Percentiles rank a stretch among this genome's conserved stretches.
phyloP scores from a whole-genome alignment of 2,888 invertebrate species.

The Leptinotarsa juncta region DNA sequence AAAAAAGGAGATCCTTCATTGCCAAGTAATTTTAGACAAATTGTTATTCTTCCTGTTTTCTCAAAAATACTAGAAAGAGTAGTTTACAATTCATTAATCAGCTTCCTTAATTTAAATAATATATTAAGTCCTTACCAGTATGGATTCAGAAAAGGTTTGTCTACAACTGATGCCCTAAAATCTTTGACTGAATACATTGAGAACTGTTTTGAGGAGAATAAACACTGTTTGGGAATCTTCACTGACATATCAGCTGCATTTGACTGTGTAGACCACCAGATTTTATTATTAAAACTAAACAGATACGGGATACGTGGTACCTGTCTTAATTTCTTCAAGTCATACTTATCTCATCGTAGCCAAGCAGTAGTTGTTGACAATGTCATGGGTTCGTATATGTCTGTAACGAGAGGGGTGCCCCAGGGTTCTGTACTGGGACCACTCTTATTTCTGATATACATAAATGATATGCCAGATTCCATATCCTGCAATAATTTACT shows the following conservation, averaged over 20 bases:
- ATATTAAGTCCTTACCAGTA: not conserved
- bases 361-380: conserved; percentile 9
- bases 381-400: not conserved
- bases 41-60: not conserved
- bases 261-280: conserved; percentile 12
- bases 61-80: conserved; percentile 19
- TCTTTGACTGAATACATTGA: conserved; percentile 11
- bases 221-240: conserved; percentile 7
- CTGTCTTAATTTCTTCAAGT: conserved; percentile 7
- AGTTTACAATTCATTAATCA: conserved; percentile 1
- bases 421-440: conserved; percentile 7
- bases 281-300: conserved; percentile 8
- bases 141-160: conserved; percentile 9
- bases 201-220: conserved; percentile 19
- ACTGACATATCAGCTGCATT: conserved; percentile 10
- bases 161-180: not conserved
- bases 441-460: too few relatives aligned
- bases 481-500: too few relatives aligned
- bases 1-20: conserved; percentile 21
- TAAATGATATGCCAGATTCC: too few relatives aligned
- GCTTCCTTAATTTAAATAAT: not conserved
- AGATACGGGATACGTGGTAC: conserved; percentile 11
- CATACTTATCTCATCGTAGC: conserved; percentile 4
- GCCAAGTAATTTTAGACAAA: conserved; percentile 13
- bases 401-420: conserved; percentile 3